Evolutionary conservation across 2,113 vertebrate genomes (phyloP).

Genomic region (Ophiodon elongatus): DNA sequence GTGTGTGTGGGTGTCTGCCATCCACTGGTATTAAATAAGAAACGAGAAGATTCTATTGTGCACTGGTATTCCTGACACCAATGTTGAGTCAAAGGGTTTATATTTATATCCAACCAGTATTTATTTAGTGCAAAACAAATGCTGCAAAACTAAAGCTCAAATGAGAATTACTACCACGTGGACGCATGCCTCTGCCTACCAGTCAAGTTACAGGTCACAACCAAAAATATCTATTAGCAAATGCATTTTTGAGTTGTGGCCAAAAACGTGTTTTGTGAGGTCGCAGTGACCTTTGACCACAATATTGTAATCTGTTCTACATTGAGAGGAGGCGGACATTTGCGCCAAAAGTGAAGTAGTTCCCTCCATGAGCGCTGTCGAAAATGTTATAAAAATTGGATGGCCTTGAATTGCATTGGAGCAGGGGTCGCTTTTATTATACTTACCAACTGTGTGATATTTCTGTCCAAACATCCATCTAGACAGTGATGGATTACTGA

Average conservation of each 20-base stretch:
- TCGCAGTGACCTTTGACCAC: background rate
- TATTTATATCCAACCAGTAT: conserved; percentile 1
- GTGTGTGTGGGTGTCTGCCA: background rate
- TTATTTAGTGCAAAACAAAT: background rate
- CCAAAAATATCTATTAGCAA: background rate
- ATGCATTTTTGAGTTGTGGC: background rate
- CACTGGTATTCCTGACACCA: background rate
- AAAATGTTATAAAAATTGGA: background rate
- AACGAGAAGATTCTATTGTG: background rate
- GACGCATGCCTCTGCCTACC: background rate
- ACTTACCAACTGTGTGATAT: conserved; percentile 42
- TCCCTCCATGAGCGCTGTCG: background rate
- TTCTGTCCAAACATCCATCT: conserved; percentile 52
- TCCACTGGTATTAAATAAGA: conserved; percentile 14
- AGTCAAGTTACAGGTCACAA: background rate
- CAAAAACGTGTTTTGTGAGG: background rate
- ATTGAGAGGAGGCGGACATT: background rate
- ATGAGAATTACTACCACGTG: background rate
- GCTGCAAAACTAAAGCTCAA: background rate
- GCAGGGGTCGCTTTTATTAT: background rate
- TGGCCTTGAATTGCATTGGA: background rate
- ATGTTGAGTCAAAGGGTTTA: conserved; percentile 6
- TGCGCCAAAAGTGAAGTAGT: background rate
- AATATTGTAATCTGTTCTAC: background rate
- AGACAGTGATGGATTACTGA: conserved; percentile 65